These are phyloP conservation scores for Girardia tigrina DNA, from an alignment of 2,888 invertebrate genomes.

Conservation along the genomic window DNA sequence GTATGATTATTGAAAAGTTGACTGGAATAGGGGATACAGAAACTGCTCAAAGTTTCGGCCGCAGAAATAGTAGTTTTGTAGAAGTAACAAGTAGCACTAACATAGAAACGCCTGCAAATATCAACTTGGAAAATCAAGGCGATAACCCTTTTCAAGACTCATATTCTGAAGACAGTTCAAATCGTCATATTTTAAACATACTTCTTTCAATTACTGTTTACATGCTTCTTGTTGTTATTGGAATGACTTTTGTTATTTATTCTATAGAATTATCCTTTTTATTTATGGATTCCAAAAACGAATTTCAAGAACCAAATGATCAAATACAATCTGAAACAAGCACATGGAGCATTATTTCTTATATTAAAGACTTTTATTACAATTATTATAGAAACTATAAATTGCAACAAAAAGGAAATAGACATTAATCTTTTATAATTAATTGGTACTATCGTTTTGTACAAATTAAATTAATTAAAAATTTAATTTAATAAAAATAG, in stretches of 20 bases:
- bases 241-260: not conserved
- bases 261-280: not conserved
- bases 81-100: not conserved
- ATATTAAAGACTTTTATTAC: too few relatives aligned
- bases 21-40: not conserved
- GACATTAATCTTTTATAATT: too few relatives aligned
- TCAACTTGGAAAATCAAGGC: not conserved
- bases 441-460: too few relatives aligned
- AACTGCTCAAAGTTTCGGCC: not conserved
- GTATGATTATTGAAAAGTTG: not conserved
- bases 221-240: not conserved
- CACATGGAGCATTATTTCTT: too few relatives aligned
- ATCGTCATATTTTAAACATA: not conserved
- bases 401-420: too few relatives aligned
- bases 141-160: slow-evolving; percentile 1
- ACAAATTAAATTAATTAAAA: too few relatives aligned
- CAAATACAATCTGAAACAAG: too few relatives aligned
- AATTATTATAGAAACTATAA: too few relatives aligned
- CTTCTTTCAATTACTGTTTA: slow-evolving; percentile 1
- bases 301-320: not conserved
- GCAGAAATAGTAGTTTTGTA: not conserved
- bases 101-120: not conserved
- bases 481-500: too few relatives aligned
- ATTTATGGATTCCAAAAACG: not conserved
- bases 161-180: not conserved